These are phyloP conservation scores for Hydrotaea cyrtoneurina DNA, from an alignment of 2,888 invertebrate genomes.

Conservation along the genomic window DNA sequence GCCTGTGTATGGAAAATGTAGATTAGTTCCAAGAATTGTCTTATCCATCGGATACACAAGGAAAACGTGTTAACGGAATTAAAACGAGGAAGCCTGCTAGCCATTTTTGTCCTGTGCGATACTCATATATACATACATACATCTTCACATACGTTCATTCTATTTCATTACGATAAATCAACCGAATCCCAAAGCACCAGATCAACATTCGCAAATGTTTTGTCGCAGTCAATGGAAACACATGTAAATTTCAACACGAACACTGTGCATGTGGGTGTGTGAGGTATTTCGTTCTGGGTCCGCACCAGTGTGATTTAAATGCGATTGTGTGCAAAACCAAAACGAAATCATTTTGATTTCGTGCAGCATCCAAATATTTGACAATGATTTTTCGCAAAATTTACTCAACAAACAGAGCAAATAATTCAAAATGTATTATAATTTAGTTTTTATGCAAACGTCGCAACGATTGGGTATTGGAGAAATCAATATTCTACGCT, in stretches of 20 bases:
- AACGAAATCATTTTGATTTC: constrained; percentile 3
- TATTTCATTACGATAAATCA: constrained; percentile 1
- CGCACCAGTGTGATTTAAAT: constrained; percentile 14
- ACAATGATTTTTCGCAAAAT: background rate
- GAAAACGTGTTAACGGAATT: no score
- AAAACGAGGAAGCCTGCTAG: no score
- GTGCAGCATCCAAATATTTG: background rate
- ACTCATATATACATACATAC: no score
- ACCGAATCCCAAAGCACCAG: background rate
- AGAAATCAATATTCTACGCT: no score
- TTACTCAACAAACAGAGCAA: background rate
- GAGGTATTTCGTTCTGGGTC: background rate
- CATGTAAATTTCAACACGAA: background rate
- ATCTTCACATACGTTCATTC: no score
- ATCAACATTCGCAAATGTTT: background rate
- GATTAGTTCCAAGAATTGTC: no score
- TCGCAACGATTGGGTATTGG: no score
- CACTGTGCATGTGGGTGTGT: background rate
- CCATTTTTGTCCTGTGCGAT: no score
- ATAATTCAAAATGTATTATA: background rate
- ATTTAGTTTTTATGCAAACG: background rate
- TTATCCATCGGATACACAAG: no score
- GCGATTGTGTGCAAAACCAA: constrained; percentile 2
- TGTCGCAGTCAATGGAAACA: constrained; percentile 17
- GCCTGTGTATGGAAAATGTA: no score